Conservation (phyloP, 2,113 vertebrate genomes). For the Clinocottus analis region DNA sequence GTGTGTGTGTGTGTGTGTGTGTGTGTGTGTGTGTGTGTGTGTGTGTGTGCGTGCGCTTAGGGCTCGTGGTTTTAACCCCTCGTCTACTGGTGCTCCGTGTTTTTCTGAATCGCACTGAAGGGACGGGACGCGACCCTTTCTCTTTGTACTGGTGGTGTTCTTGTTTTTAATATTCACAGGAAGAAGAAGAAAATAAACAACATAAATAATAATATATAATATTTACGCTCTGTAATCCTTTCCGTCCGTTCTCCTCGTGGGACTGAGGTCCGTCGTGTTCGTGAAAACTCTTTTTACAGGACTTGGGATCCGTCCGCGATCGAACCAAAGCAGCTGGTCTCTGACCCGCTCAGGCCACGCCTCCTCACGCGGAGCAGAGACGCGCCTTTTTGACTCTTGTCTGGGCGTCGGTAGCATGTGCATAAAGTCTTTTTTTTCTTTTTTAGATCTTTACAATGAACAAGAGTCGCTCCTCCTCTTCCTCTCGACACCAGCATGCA, state of each 20-base stretch:
- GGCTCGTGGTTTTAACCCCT: constrained; percentile 14
- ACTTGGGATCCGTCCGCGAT: constrained; percentile 16
- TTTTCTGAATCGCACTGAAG: constrained; percentile 37
- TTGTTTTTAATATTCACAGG: constrained; percentile 37
- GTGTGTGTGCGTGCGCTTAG: neutral
- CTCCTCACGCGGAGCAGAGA: constrained; percentile 1
- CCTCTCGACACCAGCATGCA: constrained; percentile 53
- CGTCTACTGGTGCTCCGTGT: constrained; percentile 48
- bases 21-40: neutral
- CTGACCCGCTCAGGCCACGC: too few relatives aligned
- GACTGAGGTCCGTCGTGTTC: constrained; percentile 11
- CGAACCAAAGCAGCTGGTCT: constrained; percentile 70
- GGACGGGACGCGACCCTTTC: constrained; percentile 15
- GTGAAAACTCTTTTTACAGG: constrained; percentile 27
- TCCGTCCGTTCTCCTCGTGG: neutral
- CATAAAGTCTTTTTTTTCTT: neutral
- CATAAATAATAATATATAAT: constrained; percentile 19
- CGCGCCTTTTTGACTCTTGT: neutral
- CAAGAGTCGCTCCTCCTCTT: neutral
- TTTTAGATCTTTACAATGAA: too few relatives aligned
- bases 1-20: constrained; percentile 6
- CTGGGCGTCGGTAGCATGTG: constrained; percentile 41
- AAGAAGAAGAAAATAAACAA: neutral
- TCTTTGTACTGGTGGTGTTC: constrained; percentile 36
- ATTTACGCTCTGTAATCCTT: constrained; percentile 41